Percentiles rank a stretch among this genome's conserved stretches.
Evolutionary conservation across 2,797 vertebrate genomes (phyloP).

Genomic region (Salmo trutta): DNA sequence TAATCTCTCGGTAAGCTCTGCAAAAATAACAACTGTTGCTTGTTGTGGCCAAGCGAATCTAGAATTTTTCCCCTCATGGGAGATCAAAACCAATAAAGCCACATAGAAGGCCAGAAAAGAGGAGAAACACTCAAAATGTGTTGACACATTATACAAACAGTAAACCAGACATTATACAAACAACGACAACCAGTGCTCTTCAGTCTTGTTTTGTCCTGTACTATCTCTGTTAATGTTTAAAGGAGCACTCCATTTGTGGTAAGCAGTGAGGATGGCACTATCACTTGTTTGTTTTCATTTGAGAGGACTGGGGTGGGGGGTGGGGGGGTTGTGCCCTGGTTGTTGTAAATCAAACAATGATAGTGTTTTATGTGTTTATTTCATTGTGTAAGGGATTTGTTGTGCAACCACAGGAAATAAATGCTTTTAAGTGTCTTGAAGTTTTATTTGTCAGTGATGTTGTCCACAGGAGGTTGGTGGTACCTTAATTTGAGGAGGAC

Average conservation of each 20-base stretch:
- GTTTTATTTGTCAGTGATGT: too few relatives aligned
- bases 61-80: slow-evolving; percentile 15
- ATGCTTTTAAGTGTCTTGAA: too few relatives aligned
- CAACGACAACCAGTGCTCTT: not conserved
- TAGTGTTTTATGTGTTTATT: not conserved
- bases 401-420: not conserved
- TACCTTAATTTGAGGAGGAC: too few relatives aligned
- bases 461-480: too few relatives aligned
- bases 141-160: not conserved
- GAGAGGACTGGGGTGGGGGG: not conserved
- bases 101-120: not conserved
- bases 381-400: not conserved
- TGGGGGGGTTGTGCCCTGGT: not conserved
- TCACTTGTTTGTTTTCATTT: slow-evolving; percentile 3
- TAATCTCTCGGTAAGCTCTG: slow-evolving; percentile 44
- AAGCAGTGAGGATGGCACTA: not conserved
- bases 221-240: not conserved
- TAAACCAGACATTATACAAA: not conserved
- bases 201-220: not conserved
- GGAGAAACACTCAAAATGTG: slow-evolving; percentile 5
- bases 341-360: not conserved
- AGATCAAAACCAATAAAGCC: slow-evolving; percentile 37
- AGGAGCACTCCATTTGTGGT: not conserved
- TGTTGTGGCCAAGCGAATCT: slow-evolving; percentile 21
- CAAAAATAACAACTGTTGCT: slow-evolving; percentile 46